Conservation (phyloP, 2,113 vertebrate genomes). For the Odontophorus gujanensis region DNA sequence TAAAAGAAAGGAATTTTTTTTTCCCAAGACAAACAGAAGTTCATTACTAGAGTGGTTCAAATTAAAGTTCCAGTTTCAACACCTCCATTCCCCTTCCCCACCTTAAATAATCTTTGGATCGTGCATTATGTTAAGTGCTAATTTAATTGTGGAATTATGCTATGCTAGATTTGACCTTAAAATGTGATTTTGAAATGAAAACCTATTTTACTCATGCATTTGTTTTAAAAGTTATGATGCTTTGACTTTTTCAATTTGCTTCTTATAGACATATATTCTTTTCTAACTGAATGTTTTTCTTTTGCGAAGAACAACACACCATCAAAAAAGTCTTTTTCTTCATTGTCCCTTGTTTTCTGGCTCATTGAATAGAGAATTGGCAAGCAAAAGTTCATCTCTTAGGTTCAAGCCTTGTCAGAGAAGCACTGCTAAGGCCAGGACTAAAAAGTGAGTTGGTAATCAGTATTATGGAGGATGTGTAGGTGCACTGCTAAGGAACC, state of each 20-base stretch:
- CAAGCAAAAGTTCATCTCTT: neutral
- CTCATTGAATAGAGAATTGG: neutral
- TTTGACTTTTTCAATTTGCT: neutral
- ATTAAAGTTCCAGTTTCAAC: constrained; percentile 24
- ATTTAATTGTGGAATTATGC: neutral
- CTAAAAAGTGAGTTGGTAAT: neutral
- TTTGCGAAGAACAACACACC: neutral
- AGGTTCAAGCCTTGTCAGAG: neutral
- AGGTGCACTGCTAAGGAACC: neutral
- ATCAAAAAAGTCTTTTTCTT: neutral
- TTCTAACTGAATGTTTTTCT: neutral
- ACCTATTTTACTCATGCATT: neutral
- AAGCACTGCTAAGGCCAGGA: neutral
- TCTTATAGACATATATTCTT: neutral
- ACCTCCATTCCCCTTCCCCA: neutral
- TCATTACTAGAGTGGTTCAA: constrained; percentile 51
- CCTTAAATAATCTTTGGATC: neutral
- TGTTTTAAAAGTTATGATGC: neutral
- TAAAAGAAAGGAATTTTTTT: constrained; percentile 53
- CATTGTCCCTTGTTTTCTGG: neutral
- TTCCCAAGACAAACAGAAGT: constrained; percentile 47
- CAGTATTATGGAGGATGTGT: neutral
- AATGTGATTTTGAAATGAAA: neutral
- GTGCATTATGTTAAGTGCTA: neutral
- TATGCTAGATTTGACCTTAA: neutral